These are phyloP conservation scores for Nephotettix cincticeps DNA, from an alignment of 1,140 invertebrate genomes.

Conservation along the genomic window DNA sequence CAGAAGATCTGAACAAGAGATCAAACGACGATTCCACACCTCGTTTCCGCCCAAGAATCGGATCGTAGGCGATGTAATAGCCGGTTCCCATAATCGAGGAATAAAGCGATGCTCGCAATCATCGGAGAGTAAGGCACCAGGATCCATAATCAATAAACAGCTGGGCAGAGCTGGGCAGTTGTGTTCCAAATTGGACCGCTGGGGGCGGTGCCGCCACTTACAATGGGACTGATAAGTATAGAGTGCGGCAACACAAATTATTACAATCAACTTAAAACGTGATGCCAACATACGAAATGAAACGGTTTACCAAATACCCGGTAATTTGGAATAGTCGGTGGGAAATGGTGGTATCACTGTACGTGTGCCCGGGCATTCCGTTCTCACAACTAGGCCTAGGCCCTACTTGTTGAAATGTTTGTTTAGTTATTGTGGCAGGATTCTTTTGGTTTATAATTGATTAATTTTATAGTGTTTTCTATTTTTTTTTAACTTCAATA, in stretches of 20 bases:
- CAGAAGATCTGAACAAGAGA: too few relatives aligned
- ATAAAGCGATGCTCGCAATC: background rate
- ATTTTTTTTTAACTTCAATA: too few relatives aligned
- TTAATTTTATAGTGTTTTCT: too few relatives aligned
- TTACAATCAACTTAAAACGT: constrained; percentile 24
- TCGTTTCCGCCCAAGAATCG: too few relatives aligned
- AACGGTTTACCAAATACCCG: constrained; percentile 33
- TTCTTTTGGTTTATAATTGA: too few relatives aligned
- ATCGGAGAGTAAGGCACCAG: background rate
- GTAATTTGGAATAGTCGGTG: constrained; percentile 19
- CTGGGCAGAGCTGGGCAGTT: constrained; percentile 9
- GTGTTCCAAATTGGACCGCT: constrained; percentile 18
- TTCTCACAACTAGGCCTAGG: too few relatives aligned
- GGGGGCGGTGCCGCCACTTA: constrained; percentile 23
- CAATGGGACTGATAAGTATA: constrained; percentile 25
- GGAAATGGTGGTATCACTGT: constrained; percentile 7
- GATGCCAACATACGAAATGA: constrained; percentile 28
- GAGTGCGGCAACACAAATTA: background rate
- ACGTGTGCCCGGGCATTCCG: background rate
- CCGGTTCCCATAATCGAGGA: constrained; percentile 14
- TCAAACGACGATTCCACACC: too few relatives aligned
- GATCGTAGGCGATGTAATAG: background rate
- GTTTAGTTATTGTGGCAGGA: too few relatives aligned
- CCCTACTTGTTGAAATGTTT: too few relatives aligned
- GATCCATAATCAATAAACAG: constrained; percentile 22